Percentiles rank a stretch among this genome's conserved stretches.
Conservation (phyloP, 2,888 invertebrate genomes). For the Agrochola lota region DNA sequence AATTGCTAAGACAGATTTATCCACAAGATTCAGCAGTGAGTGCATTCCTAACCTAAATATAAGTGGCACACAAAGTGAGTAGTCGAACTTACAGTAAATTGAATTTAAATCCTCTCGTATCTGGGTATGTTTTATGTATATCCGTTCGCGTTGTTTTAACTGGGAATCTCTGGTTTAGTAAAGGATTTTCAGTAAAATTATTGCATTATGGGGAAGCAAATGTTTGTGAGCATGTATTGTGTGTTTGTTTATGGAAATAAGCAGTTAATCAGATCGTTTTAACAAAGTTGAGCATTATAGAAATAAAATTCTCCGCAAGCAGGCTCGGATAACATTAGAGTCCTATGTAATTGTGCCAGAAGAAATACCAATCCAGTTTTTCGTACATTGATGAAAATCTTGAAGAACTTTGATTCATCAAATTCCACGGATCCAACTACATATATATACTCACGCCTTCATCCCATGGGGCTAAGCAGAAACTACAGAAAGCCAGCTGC, state of each 20-base stretch:
- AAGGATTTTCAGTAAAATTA: conserved; percentile 41
- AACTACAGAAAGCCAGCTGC: no score
- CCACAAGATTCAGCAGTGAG: conserved; percentile 38
- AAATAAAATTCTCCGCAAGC: neutral
- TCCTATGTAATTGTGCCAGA: neutral
- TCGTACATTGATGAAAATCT: neutral
- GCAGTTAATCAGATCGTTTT: neutral
- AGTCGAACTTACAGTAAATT: conserved; percentile 60
- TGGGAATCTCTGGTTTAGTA: conserved; percentile 37
- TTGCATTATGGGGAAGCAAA: conserved; percentile 18
- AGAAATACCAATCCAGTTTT: neutral
- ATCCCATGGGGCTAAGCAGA: no score
- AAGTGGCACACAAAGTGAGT: conserved; percentile 50
- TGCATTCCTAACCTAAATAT: conserved; percentile 61
- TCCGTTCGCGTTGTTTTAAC: conserved; percentile 56
- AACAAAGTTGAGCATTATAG: neutral
- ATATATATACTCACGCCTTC: no score
- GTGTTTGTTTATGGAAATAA: conserved; percentile 1
- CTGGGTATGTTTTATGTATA: conserved; percentile 62
- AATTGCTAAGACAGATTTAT: conserved; percentile 51
- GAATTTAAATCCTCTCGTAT: conserved; percentile 61
- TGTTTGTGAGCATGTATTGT: conserved; percentile 8
- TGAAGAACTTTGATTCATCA: neutral
- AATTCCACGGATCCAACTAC: neutral
- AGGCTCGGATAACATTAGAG: neutral